Percentiles rank a stretch among this genome's conserved stretches.
phyloP scores from a whole-genome alignment of 2,113 vertebrate species.

The Zosterops hypoxanthus region DNA sequence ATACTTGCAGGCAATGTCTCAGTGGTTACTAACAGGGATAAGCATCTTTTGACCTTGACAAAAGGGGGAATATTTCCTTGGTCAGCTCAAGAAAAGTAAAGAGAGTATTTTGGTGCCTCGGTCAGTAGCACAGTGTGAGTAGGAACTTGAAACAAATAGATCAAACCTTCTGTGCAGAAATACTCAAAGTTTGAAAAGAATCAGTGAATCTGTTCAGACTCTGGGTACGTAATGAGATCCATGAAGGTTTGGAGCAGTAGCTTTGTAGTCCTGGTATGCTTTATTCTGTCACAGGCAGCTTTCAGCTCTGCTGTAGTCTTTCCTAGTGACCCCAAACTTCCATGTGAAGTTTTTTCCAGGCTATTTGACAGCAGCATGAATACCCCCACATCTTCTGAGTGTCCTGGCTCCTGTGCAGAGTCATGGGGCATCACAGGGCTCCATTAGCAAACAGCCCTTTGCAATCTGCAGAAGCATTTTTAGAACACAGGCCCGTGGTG shows the following conservation, averaged over 20 bases:
- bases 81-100: not conserved
- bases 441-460: not conserved
- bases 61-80: not conserved
- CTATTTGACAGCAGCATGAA: not conserved
- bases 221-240: not conserved
- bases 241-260: not conserved
- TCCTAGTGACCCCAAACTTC: not conserved
- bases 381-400: not conserved
- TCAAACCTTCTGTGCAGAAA: not conserved
- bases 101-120: not conserved
- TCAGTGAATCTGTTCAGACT: not conserved
- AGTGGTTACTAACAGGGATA: not conserved
- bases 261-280: not conserved
- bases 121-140: not conserved
- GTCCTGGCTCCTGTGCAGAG: not conserved
- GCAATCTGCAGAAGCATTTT: not conserved
- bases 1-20: not conserved
- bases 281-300: not conserved
- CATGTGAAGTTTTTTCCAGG: not conserved
- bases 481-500: not conserved
- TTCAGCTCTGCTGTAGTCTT: not conserved
- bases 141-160: not conserved
- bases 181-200: not conserved
- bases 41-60: not conserved
- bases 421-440: not conserved